A percentile compares a stretch with the other conserved stretches of the same genome.
Evolutionary conservation across 2,888 invertebrate species (phyloP).

Genomic region (Hanleya hanleyi): DNA sequence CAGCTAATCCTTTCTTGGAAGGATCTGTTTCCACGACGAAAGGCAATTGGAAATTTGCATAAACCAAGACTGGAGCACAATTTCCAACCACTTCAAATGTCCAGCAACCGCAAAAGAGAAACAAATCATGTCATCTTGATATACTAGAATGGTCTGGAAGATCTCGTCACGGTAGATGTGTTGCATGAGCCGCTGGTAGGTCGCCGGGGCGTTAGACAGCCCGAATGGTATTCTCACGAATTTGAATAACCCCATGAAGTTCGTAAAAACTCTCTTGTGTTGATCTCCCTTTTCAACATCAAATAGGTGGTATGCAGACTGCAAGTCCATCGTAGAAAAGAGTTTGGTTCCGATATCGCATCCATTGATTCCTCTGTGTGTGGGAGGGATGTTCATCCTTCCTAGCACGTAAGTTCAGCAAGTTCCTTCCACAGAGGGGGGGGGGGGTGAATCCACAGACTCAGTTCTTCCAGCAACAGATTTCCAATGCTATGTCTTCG

Average conservation of each 20-base stretch:
- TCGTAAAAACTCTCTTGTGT: conserved; percentile 13
- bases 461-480: too few relatives aligned
- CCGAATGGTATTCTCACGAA: too few relatives aligned
- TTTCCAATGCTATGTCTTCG: too few relatives aligned
- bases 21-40: too few relatives aligned
- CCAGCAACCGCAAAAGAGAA: neutral
- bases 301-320: conserved; percentile 18
- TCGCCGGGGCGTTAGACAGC: too few relatives aligned
- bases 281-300: conserved; percentile 12
- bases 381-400: conserved; percentile 23
- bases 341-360: neutral
- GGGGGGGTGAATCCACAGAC: too few relatives aligned
- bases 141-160: too few relatives aligned
- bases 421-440: too few relatives aligned
- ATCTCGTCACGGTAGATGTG: too few relatives aligned
- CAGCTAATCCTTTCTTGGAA: too few relatives aligned
- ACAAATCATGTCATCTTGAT: conserved; percentile 14
- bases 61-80: neutral
- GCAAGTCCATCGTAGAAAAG: conserved; percentile 11
- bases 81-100: neutral
- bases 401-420: conserved; percentile 12
- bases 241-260: conserved; percentile 18
- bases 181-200: too few relatives aligned
- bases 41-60: too few relatives aligned
- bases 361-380: conserved; percentile 19